A percentile compares a stretch with the other conserved stretches of the same genome.
phyloP scores from a whole-genome alignment of 2,113 vertebrate genomes.

The Bufo gargarizans region DNA sequence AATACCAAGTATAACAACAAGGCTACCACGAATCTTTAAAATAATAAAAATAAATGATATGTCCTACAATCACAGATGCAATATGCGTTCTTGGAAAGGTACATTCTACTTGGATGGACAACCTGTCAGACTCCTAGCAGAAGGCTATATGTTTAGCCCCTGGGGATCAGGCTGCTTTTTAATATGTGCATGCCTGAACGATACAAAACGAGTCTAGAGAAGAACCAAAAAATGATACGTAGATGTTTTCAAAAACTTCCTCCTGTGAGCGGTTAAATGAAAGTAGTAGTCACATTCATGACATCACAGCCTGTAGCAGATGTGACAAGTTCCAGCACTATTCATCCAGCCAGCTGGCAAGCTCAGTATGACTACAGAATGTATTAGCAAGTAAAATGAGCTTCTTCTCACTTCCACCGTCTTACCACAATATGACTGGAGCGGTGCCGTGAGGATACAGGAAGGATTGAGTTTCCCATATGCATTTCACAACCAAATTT shows the following conservation, averaged over 20 bases:
- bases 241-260: constrained; percentile 9
- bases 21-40: too few species aligned
- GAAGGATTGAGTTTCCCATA: constrained; percentile 57
- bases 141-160: neutral
- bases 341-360: constrained; percentile 53
- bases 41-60: too few species aligned
- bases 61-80: neutral
- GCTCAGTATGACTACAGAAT: constrained; percentile 45
- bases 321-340: constrained; percentile 55
- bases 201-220: neutral
- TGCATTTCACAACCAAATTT: constrained; percentile 55
- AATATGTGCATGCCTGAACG: neutral
- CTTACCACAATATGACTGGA: constrained; percentile 37
- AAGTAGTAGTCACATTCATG: constrained; percentile 24
- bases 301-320: constrained; percentile 47
- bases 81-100: neutral
- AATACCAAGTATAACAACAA: too few species aligned
- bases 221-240: neutral
- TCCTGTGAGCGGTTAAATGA: neutral
- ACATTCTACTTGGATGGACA: constrained; percentile 4
- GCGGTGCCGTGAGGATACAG: constrained; percentile 45
- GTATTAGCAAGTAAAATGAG: constrained; percentile 58
- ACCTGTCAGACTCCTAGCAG: neutral
- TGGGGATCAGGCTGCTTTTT: neutral
- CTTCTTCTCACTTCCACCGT: constrained; percentile 45